A percentile compares a stretch with the other conserved stretches of the same genome.
Conservation (phyloP, 1,140 invertebrate genomes). For the Theocolax elegans region DNA sequence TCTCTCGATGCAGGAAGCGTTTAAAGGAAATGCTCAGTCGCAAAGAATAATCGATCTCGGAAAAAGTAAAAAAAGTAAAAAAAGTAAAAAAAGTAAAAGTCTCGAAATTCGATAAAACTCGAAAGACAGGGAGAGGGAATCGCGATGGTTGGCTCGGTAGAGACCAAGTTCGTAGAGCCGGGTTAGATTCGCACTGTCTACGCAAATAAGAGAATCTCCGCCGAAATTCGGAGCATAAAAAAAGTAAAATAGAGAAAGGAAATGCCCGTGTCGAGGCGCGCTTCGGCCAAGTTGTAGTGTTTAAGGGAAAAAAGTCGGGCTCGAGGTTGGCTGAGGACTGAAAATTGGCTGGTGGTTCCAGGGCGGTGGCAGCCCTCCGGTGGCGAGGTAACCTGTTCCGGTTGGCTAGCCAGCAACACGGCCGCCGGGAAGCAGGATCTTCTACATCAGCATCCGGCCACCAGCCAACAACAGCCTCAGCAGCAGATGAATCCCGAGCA, state of each 20-base stretch:
- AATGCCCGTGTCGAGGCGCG: conserved; percentile 50
- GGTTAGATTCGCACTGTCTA: no score
- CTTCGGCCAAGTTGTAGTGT: no score
- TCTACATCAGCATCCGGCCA: conserved; percentile 54
- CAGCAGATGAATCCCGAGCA: conserved; percentile 48
- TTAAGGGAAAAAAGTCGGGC: conserved; percentile 66
- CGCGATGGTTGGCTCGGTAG: no score
- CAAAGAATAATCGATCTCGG: no score
- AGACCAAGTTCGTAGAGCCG: no score
- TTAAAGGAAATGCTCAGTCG: no score
- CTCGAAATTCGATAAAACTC: no score
- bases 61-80: no score
- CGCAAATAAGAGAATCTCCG: no score
- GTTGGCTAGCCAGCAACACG: conserved; percentile 46
- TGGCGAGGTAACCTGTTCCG: conserved; percentile 59
- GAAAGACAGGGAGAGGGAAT: conserved; percentile 21
- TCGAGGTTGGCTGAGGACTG: conserved; percentile 61
- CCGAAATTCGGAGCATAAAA: conserved; percentile 29
- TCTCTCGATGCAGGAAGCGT: no score
- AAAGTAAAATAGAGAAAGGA: conserved; percentile 39
- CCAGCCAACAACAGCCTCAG: conserved; percentile 51
- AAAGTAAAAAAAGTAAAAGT: no score
- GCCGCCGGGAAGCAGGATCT: conserved; percentile 45
- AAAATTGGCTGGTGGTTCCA: conserved; percentile 70
- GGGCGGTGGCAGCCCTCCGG: conserved; percentile 68